Base-by-base conservation (phyloP, 2,797 vertebrate species). In the Novumbra hubbsi region DNA sequence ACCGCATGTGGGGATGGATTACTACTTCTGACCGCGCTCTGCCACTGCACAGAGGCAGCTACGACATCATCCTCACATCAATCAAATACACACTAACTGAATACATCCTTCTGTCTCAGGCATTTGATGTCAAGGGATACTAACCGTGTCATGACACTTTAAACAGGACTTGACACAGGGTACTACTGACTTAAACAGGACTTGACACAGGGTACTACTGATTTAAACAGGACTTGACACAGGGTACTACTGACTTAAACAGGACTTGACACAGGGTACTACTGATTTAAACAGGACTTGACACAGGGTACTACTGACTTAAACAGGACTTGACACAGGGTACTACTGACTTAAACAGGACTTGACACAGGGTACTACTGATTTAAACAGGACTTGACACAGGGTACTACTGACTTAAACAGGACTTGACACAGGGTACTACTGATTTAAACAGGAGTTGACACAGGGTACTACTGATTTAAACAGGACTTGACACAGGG, bases 31-130 rank as follows among this genome's bases (percentile, higher is more conserved):
- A 81, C 64, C 76, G 48, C 73, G 70, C 76, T 80, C 68, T 70
- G 78, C 88, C 82, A 79, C 85, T 76, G 79, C 78, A 74, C 48
- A 62, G 64, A 74, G 78, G 19, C 76, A 80, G 79, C 81, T 72
- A 16, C 28, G 30, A 17, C 28, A 64, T 5, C 78, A 9, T 21
- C 55, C 55, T 24, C 81, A 83, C 64, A 64, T 75, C 68, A 67
- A 74, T 45, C 76, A 63, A 71, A 69, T 79, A 74, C 76, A 76
- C 81, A 90, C 87, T 70, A 85, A 78, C 74, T 74, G 66, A 49
- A 67, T 74, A 27, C 48, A 70, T 78, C 71, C 70, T 66, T 77
- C 72, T 24, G 28, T 32, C 50, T 55, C 7, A 8, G 50, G 5
- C 21, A 60, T 60, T 60, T 60, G 3, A 60, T 60, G 19, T 57